Percentiles rank a stretch among this genome's conserved stretches.
phyloP scores from a whole-genome alignment of 2,888 invertebrate genomes.

The Cryptosula pallasiana region DNA sequence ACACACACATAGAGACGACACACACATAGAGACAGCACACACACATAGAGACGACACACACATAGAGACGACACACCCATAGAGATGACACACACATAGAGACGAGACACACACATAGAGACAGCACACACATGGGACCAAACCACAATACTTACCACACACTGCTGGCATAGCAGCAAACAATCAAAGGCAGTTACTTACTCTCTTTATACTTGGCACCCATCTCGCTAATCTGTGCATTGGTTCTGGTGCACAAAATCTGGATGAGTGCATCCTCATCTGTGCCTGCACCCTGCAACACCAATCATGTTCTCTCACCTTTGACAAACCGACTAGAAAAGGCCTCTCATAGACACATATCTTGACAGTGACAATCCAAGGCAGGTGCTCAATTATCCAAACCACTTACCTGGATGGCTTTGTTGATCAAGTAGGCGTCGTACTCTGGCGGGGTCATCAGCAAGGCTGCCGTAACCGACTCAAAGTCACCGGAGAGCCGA shows the following conservation, averaged over 20 bases:
- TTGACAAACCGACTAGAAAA: too few relatives aligned
- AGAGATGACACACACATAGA: background rate
- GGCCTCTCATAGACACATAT: too few relatives aligned
- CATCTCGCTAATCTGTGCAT: constrained; percentile 47
- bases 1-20: too few relatives aligned
- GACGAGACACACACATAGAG: background rate
- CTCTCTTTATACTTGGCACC: constrained; percentile 47
- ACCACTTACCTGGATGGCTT: constrained; percentile 50
- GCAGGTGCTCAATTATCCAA: too few relatives aligned
- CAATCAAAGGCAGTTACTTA: constrained; percentile 32
- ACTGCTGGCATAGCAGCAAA: background rate
- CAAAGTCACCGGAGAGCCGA: constrained; percentile 50
- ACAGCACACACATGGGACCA: background rate
- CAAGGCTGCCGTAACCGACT: constrained; percentile 40
- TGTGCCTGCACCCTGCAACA: constrained; percentile 49
- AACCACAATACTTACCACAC: background rate
- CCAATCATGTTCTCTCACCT: too few relatives aligned
- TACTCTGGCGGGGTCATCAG: constrained; percentile 47
- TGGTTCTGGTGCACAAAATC: constrained; percentile 51
- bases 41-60: background rate
- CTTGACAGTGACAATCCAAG: too few relatives aligned
- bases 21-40: background rate
- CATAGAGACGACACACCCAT: background rate
- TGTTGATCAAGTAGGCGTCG: constrained; percentile 48
- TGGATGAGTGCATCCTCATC: constrained; percentile 52